Conservation (phyloP, 2,113 vertebrate species). For the Solea solea region DNA sequence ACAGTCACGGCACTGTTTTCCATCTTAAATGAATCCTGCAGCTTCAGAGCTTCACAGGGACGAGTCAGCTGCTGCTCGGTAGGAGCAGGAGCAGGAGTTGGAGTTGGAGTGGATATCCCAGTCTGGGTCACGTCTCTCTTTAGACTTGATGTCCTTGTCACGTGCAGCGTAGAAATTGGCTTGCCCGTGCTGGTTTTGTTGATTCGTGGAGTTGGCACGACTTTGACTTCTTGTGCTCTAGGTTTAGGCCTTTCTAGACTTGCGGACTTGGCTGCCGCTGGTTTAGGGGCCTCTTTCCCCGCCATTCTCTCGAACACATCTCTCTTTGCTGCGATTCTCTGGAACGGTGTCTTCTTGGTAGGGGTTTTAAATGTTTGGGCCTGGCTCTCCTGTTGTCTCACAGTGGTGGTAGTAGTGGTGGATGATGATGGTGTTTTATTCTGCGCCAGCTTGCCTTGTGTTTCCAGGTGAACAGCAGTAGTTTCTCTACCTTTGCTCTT, state of each 20-base stretch:
- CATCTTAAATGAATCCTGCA: constrained; percentile 74
- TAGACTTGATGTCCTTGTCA: constrained; percentile 40
- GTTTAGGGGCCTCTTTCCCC: constrained; percentile 63
- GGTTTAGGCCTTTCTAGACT: constrained; percentile 73
- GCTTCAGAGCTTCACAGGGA: constrained; percentile 34
- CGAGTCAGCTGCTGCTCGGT: constrained; percentile 38
- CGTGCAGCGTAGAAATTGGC: constrained; percentile 40
- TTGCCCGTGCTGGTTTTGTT: constrained; percentile 30
- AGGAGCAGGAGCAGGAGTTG: neutral
- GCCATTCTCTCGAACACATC: constrained; percentile 62
- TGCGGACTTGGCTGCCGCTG: constrained; percentile 47
- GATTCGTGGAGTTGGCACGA: constrained; percentile 16
- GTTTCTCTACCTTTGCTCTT: constrained; percentile 37
- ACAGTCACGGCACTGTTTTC: constrained; percentile 92
- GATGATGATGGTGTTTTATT: constrained; percentile 10
- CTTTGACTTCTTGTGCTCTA: constrained; percentile 44
- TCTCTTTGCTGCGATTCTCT: constrained; percentile 70
- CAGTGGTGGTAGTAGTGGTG: neutral
- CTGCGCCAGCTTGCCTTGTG: neutral
- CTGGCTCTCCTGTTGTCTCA: constrained; percentile 31
- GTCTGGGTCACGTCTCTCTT: constrained; percentile 30
- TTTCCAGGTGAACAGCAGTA: neutral
- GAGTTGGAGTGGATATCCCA: constrained; percentile 23
- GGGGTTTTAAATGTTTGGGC: constrained; percentile 59
- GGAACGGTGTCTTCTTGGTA: constrained; percentile 64